Percentiles rank a stretch among this genome's conserved stretches.
These are phyloP conservation scores for Pteronotus mesoamericanus DNA, from an alignment of 2,797 vertebrate genomes.

Conservation along the genomic window DNA sequence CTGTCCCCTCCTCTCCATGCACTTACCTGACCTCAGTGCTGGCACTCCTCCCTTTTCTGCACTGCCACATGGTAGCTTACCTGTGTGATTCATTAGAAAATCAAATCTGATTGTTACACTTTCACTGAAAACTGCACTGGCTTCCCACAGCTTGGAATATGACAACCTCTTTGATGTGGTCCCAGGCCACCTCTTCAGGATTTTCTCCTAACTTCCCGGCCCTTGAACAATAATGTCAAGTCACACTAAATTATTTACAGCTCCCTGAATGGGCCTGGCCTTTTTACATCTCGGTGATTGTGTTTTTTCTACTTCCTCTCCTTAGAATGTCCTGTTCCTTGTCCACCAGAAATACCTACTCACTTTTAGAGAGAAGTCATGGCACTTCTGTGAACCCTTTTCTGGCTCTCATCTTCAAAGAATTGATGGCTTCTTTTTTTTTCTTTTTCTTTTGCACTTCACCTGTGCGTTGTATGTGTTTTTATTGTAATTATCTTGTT, in stretches of 20 bases:
- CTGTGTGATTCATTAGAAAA: not conserved
- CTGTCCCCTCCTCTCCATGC: accelerated
- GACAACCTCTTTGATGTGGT: not conserved
- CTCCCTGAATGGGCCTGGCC: not conserved
- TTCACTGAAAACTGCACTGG: not conserved
- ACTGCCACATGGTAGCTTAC: not conserved
- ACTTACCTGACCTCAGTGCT: not conserved
- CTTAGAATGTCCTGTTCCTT: not conserved
- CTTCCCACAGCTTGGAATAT: not conserved
- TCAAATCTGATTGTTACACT: not conserved
- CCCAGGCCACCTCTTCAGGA: not conserved
- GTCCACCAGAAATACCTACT: not conserved
- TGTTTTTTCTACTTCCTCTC: not conserved
- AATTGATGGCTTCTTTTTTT: not conserved
- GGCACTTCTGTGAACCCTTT: not conserved
- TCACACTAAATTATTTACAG: not conserved
- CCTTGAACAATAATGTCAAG: not conserved
- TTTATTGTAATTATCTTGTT: not conserved
- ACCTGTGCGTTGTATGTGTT: not conserved
- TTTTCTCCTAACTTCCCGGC: not conserved
- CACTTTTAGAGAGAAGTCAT: not conserved
- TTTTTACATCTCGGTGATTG: not conserved
- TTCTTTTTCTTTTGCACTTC: not conserved
- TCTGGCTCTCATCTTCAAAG: not conserved
- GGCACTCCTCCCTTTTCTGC: not conserved